Percentiles rank a stretch among this genome's conserved stretches.
Conservation (phyloP, 2,797 vertebrate genomes). For the Helarctos malayanus region DNA sequence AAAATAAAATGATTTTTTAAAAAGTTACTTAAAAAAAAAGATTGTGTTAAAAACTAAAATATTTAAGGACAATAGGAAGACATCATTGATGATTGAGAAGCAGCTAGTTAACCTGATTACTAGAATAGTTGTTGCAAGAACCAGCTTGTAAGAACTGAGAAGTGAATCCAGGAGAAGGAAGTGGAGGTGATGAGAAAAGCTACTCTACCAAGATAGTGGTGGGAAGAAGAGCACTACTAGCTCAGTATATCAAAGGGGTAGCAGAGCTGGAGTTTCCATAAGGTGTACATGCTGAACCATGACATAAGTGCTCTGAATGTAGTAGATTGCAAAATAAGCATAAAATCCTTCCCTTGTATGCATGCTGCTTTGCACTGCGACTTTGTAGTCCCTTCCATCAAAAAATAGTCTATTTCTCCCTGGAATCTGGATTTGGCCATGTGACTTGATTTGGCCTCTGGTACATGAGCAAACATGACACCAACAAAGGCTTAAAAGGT, state of each 20-base stretch:
- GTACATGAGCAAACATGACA: background rate
- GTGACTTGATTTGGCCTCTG: background rate
- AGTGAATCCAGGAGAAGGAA: background rate
- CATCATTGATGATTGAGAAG: background rate
- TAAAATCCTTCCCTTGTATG: too few species aligned
- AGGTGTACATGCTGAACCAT: too few species aligned
- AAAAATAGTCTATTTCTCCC: background rate
- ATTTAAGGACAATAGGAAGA: background rate
- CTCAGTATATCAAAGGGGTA: background rate
- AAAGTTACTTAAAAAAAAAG: background rate
- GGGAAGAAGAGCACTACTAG: background rate
- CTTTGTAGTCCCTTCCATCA: background rate
- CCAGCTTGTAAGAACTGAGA: background rate
- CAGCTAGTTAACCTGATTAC: background rate
- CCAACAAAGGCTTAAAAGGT: background rate
- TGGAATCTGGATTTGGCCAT: background rate
- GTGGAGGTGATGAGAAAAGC: background rate
- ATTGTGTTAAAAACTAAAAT: background rate
- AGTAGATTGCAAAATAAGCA: background rate
- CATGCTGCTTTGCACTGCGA: background rate
- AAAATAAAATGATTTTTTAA: background rate
- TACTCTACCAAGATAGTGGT: background rate
- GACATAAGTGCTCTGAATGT: accelerated
- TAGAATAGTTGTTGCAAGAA: background rate
- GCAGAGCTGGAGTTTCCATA: background rate